These are phyloP conservation scores for Megathymus violae DNA, from an alignment of 1,140 invertebrate species.

Conservation along the genomic window DNA sequence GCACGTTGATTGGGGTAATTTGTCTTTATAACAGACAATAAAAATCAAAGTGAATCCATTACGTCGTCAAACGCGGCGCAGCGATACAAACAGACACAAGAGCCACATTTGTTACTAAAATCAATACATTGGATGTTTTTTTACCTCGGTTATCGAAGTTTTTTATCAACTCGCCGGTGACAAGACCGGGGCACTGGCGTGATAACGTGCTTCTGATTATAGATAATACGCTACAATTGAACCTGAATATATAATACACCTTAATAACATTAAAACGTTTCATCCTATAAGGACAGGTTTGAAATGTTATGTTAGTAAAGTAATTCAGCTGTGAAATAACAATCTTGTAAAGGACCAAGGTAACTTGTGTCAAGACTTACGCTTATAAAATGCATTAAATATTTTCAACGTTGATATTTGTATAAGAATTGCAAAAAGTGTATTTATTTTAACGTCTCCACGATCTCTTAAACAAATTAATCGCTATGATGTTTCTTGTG, in stretches of 20 bases:
- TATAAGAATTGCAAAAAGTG: no score
- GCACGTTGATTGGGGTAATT: constrained; percentile 8
- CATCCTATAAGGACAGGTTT: no score
- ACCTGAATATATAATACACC: constrained; percentile 30
- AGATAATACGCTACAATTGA: constrained; percentile 49
- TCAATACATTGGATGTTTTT: constrained; percentile 73
- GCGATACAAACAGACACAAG: background rate
- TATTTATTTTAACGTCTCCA: no score
- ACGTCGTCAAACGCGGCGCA: background rate
- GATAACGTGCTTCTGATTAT: constrained; percentile 76
- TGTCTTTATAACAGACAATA: constrained; percentile 11
- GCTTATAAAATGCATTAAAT: no score
- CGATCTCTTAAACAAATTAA: no score
- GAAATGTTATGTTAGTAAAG: no score
- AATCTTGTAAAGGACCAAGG: no score
- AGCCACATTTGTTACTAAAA: constrained; percentile 53
- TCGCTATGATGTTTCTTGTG: no score
- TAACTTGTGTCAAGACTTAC: no score
- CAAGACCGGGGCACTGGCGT: constrained; percentile 52
- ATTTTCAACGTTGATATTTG: no score
- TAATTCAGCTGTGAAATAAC: no score
- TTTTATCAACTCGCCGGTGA: constrained; percentile 68
- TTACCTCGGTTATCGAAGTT: constrained; percentile 63
- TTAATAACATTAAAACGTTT: constrained; percentile 13
- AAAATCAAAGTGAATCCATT: constrained; percentile 17